These are phyloP conservation scores for Aelia acuminata DNA, from an alignment of 2,888 invertebrate genomes.

Conservation along the genomic window DNA sequence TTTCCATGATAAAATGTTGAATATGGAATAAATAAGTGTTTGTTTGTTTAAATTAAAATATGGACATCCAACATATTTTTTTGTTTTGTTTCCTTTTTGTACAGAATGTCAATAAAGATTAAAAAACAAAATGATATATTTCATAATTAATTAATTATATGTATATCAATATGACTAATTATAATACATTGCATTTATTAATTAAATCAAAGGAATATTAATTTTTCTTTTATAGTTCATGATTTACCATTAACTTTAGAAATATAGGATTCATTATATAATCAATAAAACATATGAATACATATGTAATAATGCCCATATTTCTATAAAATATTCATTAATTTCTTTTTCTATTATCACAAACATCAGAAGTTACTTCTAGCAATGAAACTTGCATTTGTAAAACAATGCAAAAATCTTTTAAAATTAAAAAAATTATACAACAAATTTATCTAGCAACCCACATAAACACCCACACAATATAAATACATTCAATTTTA, in stretches of 20 bases:
- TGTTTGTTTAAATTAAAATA: neutral
- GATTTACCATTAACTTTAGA: conserved; percentile 1
- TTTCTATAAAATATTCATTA: neutral
- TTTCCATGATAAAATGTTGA: neutral
- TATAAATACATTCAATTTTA: neutral
- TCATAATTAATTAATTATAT: neutral
- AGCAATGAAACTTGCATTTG: conserved; percentile 19
- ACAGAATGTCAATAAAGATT: neutral
- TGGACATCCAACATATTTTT: neutral
- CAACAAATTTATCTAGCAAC: neutral
- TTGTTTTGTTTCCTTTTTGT: neutral
- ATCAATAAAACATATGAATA: neutral
- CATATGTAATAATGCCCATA: conserved; percentile 5
- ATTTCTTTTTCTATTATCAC: conserved; percentile 30
- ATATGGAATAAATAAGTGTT: neutral
- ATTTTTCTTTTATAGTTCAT: conserved; percentile 15
- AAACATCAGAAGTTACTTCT: conserved; percentile 56
- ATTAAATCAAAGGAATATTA: neutral
- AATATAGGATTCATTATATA: neutral
- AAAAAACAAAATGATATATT: neutral
- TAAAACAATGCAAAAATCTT: conserved; percentile 20
- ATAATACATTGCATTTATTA: neutral
- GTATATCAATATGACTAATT: neutral
- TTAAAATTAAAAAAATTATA: neutral
- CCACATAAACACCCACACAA: neutral